Conservation (phyloP, 2,113 vertebrate genomes). For the Xiphophorus maculatus region DNA sequence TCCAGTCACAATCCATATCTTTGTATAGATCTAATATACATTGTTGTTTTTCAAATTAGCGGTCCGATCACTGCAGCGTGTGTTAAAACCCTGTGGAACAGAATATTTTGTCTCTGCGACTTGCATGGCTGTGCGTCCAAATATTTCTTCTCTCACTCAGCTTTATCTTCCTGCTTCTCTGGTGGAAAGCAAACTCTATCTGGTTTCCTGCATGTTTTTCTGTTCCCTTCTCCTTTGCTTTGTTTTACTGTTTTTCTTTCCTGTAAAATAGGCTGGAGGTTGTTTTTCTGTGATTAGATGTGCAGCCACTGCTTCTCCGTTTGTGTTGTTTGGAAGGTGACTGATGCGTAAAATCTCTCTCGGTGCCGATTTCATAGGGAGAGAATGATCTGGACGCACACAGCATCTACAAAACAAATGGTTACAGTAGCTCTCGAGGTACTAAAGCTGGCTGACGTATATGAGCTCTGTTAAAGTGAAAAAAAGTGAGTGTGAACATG, state of each 20-base stretch:
- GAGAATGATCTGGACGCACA: neutral
- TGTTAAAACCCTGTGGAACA: slow-evolving; percentile 31
- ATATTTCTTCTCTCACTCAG: slow-evolving; percentile 10
- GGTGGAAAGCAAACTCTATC: slow-evolving; percentile 24
- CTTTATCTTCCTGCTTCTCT: slow-evolving; percentile 28
- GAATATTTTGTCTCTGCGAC: slow-evolving; percentile 19
- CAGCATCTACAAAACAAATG: neutral
- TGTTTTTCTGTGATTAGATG: neutral
- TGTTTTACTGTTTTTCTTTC: slow-evolving; percentile 1
- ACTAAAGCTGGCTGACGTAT: neutral
- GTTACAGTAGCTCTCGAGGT: neutral
- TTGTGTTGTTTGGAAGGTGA: neutral
- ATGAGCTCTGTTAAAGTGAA: neutral
- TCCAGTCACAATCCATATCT: neutral
- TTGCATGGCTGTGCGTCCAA: slow-evolving; percentile 26
- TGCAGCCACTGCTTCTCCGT: neutral
- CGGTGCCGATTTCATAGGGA: neutral
- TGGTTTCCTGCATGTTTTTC: neutral
- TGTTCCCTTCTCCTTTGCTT: neutral
- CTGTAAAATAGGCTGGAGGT: slow-evolving; percentile 8
- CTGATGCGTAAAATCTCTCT: neutral
- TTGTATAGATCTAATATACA: neutral
- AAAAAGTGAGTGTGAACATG: neutral
- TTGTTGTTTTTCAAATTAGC: slow-evolving; percentile 4
- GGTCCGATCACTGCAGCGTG: slow-evolving; percentile 18